These are phyloP conservation scores for Congeria kusceri DNA, from an alignment of 2,888 invertebrate genomes.

Conservation along the genomic window DNA sequence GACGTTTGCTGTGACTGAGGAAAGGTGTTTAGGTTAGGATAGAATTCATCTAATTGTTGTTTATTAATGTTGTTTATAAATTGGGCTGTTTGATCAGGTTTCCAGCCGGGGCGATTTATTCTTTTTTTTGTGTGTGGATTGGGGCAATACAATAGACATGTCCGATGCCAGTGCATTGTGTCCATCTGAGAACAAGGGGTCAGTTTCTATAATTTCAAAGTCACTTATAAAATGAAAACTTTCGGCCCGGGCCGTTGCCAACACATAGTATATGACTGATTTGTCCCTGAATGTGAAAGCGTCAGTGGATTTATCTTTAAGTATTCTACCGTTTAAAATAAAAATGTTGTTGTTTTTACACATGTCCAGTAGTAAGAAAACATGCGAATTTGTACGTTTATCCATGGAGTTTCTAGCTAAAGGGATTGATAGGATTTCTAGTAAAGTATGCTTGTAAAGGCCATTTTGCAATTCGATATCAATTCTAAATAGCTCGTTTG, in stretches of 20 bases:
- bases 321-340: slow-evolving; percentile 21
- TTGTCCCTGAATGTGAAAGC: slow-evolving; percentile 25
- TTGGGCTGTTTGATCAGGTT: too few species aligned
- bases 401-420: slow-evolving; percentile 1
- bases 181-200: slow-evolving; percentile 26
- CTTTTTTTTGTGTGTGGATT: background rate
- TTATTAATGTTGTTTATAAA: background rate
- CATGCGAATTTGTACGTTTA: slow-evolving; percentile 15
- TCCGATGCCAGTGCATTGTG: background rate
- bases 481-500: too few species aligned
- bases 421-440: background rate
- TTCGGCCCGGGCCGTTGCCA: slow-evolving; percentile 15
- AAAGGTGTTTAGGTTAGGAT: background rate
- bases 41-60: background rate
- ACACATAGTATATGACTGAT: slow-evolving; percentile 34
- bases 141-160: background rate
- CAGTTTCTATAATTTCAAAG: slow-evolving; percentile 31
- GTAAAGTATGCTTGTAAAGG: too few species aligned
- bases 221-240: slow-evolving; percentile 7
- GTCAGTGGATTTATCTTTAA: slow-evolving; percentile 11
- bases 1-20: background rate
- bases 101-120: background rate
- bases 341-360: slow-evolving; percentile 34
- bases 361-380: slow-evolving; percentile 12
- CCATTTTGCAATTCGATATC: too few species aligned